Evolutionary conservation across 2,797 vertebrate genomes (phyloP).

Genomic region (Hippocampus kuda): DNA sequence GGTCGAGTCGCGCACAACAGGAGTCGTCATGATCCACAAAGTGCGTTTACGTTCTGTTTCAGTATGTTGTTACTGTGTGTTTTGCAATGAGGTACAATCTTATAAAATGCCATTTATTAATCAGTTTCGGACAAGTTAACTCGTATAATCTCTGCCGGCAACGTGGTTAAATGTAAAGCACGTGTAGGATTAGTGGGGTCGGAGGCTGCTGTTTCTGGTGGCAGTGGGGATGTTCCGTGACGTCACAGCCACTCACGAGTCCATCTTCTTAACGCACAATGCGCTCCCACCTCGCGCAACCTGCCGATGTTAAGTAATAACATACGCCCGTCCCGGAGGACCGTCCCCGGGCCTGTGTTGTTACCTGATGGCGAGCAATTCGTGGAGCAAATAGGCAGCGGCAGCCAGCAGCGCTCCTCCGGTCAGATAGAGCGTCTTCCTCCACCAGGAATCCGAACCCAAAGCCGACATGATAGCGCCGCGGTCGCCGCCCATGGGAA

Average conservation of each 20-base stretch:
- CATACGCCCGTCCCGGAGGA: not conserved
- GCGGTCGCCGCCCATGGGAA: conserved; percentile 86
- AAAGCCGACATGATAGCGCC: conserved; percentile 86
- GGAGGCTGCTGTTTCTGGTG: not conserved
- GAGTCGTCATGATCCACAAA: too few species aligned
- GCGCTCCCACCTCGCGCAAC: conserved; percentile 35
- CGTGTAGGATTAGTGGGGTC: not conserved
- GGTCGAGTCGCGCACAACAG: too few species aligned
- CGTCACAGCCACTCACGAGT: conserved; percentile 56
- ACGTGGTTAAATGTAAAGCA: not conserved
- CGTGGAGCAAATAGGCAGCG: conserved; percentile 91
- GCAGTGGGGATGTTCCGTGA: conserved; percentile 29
- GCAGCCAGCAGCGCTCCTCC: conserved; percentile 94
- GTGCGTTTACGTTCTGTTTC: too few species aligned
- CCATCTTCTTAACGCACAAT: conserved; percentile 30
- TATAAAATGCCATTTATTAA: too few species aligned
- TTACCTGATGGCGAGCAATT: conserved; percentile 91
- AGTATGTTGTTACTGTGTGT: not conserved
- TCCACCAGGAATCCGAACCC: conserved; percentile 95
- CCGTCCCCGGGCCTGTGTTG: not conserved
- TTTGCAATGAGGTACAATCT: too few species aligned
- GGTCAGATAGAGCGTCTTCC: conserved; percentile 93
- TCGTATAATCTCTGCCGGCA: not conserved
- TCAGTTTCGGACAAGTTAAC: not conserved
- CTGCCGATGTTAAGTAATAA: conserved; percentile 37